Evolutionary conservation across 2,888 invertebrate genomes (phyloP).

Genomic region (Tanytarsus gracilentus): DNA sequence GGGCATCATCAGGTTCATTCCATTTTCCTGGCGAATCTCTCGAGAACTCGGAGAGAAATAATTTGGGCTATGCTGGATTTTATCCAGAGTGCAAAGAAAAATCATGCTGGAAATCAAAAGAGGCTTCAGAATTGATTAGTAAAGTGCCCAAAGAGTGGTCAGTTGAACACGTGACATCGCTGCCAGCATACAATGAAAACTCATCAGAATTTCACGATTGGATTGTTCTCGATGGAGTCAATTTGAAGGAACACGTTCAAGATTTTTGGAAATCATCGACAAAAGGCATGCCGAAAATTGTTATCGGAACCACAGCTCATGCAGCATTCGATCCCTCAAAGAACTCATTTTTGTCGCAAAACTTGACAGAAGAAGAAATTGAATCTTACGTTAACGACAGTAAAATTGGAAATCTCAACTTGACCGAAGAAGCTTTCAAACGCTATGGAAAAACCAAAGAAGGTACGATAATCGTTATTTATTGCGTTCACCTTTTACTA

Average conservation of each 20-base stretch:
- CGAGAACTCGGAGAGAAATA: slow-evolving; percentile 51
- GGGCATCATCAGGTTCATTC: slow-evolving; percentile 71
- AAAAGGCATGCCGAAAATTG: slow-evolving; percentile 43
- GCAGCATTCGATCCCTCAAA: slow-evolving; percentile 52
- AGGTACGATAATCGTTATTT: not conserved
- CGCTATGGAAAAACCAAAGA: slow-evolving; percentile 59
- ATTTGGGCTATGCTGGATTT: slow-evolving; percentile 49
- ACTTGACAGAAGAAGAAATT: slow-evolving; percentile 59
- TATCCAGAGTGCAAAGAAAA: slow-evolving; percentile 46
- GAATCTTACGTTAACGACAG: slow-evolving; percentile 50
- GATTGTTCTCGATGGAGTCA: slow-evolving; percentile 64
- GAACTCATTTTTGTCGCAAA: slow-evolving; percentile 49
- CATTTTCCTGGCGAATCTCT: slow-evolving; percentile 59
- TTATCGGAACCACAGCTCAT: slow-evolving; percentile 67
- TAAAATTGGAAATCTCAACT: slow-evolving; percentile 51
- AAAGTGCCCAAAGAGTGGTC: slow-evolving; percentile 67
- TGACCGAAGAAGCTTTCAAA: slow-evolving; percentile 53
- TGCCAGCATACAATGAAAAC: slow-evolving; percentile 49
- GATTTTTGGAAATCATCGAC: slow-evolving; percentile 50
- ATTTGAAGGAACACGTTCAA: slow-evolving; percentile 57
- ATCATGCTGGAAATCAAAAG: slow-evolving; percentile 49
- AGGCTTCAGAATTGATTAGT: slow-evolving; percentile 52
- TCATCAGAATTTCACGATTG: slow-evolving; percentile 57
- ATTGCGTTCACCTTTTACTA: slow-evolving; percentile 36
- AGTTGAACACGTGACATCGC: slow-evolving; percentile 47